Evolutionary conservation across 2,797 vertebrate genomes (phyloP).

Genomic region (Rhadinocentrus ornatus): DNA sequence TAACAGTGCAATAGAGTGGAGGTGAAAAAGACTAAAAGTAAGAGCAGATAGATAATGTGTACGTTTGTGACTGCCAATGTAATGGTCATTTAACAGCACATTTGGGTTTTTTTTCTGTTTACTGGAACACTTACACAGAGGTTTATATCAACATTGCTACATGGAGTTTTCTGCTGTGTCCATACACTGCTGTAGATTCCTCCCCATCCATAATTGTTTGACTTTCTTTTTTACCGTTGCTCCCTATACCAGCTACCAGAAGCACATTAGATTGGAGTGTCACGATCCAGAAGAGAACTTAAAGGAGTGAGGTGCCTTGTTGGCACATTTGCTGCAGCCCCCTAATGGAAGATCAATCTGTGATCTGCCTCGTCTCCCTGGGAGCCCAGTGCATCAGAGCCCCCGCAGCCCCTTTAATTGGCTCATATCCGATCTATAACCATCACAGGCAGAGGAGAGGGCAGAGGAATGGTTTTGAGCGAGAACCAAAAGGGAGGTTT

Average conservation of each 20-base stretch:
- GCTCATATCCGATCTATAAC: slow-evolving; percentile 78
- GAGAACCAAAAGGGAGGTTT: slow-evolving; percentile 35
- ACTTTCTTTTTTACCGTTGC: slow-evolving; percentile 26
- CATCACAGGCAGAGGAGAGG: slow-evolving; percentile 58
- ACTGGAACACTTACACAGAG: not conserved
- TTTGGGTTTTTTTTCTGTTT: not conserved
- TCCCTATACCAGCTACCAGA: slow-evolving; percentile 41
- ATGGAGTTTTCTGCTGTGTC: slow-evolving; percentile 4
- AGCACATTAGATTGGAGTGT: slow-evolving; percentile 71
- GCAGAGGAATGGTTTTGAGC: slow-evolving; percentile 46
- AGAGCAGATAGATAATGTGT: slow-evolving; percentile 12
- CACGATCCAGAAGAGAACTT: slow-evolving; percentile 68
- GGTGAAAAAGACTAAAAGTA: slow-evolving; percentile 25
- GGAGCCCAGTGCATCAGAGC: slow-evolving; percentile 51
- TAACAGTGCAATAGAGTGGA: slow-evolving; percentile 20
- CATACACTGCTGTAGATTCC: slow-evolving; percentile 5
- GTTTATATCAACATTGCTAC: not conserved
- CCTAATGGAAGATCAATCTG: slow-evolving; percentile 81
- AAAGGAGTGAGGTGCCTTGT: slow-evolving; percentile 68
- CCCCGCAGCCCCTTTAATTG: slow-evolving; percentile 73
- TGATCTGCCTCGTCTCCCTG: slow-evolving; percentile 68
- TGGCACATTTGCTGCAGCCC: slow-evolving; percentile 68
- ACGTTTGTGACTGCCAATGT: not conserved
- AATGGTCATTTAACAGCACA: not conserved
- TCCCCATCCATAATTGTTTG: not conserved